A percentile compares a stretch with the other conserved stretches of the same genome.
Evolutionary conservation across 2,888 invertebrate genomes (phyloP).

Genomic region (Pollenia amentaria): DNA sequence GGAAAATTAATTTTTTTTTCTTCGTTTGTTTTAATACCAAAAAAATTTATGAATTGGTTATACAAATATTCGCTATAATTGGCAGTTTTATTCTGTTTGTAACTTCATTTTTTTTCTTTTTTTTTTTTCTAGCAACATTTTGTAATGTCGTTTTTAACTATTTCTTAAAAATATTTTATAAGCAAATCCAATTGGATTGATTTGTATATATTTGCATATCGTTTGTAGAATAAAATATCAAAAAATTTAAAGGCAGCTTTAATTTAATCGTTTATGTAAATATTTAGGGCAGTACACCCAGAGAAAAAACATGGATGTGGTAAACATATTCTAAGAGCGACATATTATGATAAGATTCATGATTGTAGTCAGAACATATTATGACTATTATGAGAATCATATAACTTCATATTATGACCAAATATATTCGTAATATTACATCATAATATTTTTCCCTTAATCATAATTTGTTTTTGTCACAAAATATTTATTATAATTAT

Average conservation of each 20-base stretch:
- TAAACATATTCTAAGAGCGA: too few relatives aligned
- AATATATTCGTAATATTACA: too few relatives aligned
- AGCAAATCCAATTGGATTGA: background rate
- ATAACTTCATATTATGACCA: too few relatives aligned
- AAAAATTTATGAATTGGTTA: background rate
- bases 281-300: background rate
- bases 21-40: background rate
- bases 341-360: too few relatives aligned
- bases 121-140: background rate
- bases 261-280: background rate
- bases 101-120: background rate
- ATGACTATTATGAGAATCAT: too few relatives aligned
- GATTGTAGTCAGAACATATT: too few relatives aligned
- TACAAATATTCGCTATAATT: conserved; percentile 34
- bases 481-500: too few relatives aligned
- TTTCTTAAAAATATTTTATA: too few relatives aligned
- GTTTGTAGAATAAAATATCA: background rate
- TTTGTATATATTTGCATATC: conserved; percentile 12
- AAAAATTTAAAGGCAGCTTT: background rate
- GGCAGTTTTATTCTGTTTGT: background rate
- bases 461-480: too few relatives aligned
- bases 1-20: conserved; percentile 4
- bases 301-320: too few relatives aligned
- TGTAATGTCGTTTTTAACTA: background rate
- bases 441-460: too few relatives aligned